Conservation (phyloP, 2,113 vertebrate species). For the Canis aureus region DNA sequence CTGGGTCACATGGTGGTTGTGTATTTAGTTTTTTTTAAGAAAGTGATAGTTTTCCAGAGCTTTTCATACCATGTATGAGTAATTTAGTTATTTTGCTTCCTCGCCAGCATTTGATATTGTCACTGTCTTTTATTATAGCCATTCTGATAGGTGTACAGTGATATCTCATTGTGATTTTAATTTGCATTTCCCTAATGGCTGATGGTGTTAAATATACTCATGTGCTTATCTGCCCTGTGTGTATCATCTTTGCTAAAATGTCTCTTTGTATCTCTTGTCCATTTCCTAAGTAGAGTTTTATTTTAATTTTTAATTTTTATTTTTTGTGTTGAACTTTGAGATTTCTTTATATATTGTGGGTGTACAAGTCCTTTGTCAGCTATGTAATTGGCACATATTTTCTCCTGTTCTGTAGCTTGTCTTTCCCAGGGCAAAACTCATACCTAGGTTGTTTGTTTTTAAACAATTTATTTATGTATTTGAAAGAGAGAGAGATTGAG, state of each 20-base stretch:
- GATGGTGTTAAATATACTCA: neutral
- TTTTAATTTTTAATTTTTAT: neutral
- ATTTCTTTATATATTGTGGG: neutral
- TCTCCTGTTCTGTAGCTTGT: neutral
- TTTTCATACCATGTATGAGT: neutral
- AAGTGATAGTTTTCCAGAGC: neutral
- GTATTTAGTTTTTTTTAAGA: neutral
- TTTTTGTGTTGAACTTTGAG: neutral
- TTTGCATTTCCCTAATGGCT: neutral
- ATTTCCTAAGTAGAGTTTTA: neutral
- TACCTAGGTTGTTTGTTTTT: neutral
- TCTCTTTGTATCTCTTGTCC: neutral
- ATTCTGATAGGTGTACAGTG: neutral
- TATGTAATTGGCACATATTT: neutral
- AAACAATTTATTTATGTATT: neutral
- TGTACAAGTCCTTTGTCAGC: neutral
- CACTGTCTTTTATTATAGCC: neutral
- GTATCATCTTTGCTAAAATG: neutral
- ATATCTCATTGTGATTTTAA: neutral
- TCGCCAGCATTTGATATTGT: neutral
- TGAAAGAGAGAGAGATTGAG: neutral
- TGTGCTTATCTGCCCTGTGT: neutral
- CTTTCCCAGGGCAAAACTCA: conserved; percentile 19
- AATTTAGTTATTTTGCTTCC: neutral
- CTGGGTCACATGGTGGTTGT: neutral